phyloP scores from a whole-genome alignment of 2,888 invertebrate species.

The Bombylius discolor region DNA sequence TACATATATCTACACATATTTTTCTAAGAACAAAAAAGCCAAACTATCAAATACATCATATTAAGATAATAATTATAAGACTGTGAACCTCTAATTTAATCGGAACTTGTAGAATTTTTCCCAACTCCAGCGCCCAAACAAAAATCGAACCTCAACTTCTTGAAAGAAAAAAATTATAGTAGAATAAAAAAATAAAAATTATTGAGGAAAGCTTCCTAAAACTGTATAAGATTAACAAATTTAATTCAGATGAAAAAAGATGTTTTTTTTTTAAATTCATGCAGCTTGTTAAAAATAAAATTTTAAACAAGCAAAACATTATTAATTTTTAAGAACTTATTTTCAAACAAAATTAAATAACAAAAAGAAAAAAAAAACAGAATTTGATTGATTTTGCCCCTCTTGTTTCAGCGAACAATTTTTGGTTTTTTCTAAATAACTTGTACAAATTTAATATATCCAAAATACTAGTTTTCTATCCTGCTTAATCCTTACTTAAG shows the following conservation, averaged over 20 bases:
- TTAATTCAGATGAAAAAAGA: too few relatives aligned
- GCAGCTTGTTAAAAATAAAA: too few relatives aligned
- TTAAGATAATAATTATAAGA: background rate
- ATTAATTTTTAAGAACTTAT: too few relatives aligned
- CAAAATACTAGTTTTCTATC: background rate
- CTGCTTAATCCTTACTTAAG: background rate
- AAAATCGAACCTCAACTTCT: slow-evolving; percentile 42
- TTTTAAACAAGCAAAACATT: too few relatives aligned
- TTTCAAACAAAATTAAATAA: too few relatives aligned
- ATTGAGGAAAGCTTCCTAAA: slow-evolving; percentile 12
- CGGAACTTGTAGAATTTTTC: too few relatives aligned
- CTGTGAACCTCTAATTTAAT: slow-evolving; percentile 9
- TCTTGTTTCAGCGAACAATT: slow-evolving; percentile 16
- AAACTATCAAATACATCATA: too few relatives aligned
- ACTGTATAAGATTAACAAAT: background rate
- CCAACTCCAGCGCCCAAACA: slow-evolving; percentile 37
- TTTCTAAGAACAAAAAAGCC: too few relatives aligned
- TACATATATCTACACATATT: too few relatives aligned
- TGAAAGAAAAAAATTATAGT: slow-evolving; percentile 26
- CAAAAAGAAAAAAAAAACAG: background rate
- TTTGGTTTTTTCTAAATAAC: background rate
- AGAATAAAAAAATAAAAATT: slow-evolving; percentile 17
- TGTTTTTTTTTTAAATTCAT: too few relatives aligned
- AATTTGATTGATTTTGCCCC: slow-evolving; percentile 12
- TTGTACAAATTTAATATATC: background rate